These are phyloP conservation scores for Pterobdella sp. DNA, from an alignment of 2,888 invertebrate genomes.

Conservation along the genomic window DNA sequence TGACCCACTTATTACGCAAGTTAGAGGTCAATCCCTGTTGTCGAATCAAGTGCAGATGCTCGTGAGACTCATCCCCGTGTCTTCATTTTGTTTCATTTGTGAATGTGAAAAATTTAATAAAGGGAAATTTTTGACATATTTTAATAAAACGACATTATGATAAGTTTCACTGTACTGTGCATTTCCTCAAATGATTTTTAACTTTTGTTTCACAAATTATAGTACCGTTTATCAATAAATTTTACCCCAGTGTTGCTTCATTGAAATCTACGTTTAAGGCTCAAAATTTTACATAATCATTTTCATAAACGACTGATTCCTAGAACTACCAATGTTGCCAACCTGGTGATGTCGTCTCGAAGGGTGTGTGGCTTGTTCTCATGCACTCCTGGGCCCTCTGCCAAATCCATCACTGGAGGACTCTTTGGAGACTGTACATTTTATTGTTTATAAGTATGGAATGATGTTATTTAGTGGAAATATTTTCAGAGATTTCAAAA, in stretches of 20 bases:
- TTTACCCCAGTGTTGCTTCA: neutral
- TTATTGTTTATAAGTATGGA: too few species aligned
- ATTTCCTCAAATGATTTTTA: too few species aligned
- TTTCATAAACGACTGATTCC: neutral
- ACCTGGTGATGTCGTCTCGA: conserved; percentile 32
- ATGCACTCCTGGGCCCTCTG: conserved; percentile 33
- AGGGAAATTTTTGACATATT: too few species aligned
- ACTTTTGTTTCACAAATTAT: too few species aligned
- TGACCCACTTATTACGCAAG: conserved; percentile 6
- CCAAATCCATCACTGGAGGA: conserved; percentile 31
- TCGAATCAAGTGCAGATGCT: neutral
- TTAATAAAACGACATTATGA: too few species aligned
- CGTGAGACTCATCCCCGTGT: conserved; percentile 11
- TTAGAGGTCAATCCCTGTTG: conserved; percentile 14
- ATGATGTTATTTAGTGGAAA: too few species aligned
- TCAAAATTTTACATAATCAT: too few species aligned
- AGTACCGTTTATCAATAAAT: too few species aligned
- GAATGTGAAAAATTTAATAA: too few species aligned
- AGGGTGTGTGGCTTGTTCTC: conserved; percentile 35
- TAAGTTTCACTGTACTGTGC: too few species aligned
- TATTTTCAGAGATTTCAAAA: too few species aligned
- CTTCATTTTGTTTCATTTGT: too few species aligned
- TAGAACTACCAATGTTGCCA: conserved; percentile 1
- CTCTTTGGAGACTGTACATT: conserved; percentile 13
- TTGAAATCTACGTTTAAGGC: conserved; percentile 15